Evolutionary conservation across 2,797 vertebrate genomes (phyloP).

Genomic region (Mormyrops boulengeri): DNA sequence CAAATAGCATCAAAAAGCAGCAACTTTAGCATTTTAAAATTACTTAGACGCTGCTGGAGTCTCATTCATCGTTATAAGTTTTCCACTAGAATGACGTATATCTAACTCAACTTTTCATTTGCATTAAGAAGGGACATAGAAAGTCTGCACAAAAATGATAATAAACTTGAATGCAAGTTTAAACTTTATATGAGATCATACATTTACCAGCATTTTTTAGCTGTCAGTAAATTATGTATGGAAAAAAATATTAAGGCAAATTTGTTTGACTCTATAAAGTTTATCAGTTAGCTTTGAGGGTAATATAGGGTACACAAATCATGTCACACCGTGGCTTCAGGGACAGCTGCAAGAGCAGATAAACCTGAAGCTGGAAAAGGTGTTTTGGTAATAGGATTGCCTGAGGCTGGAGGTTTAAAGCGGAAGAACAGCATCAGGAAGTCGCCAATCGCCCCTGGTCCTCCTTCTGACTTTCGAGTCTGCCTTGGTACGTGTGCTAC

Average conservation of each 20-base stretch:
- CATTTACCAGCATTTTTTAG: conserved; percentile 4
- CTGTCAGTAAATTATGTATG: background rate
- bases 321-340: conserved; percentile 44
- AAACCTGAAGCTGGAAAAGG: conserved; percentile 50
- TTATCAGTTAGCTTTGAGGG: conserved; percentile 19
- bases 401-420: conserved; percentile 50
- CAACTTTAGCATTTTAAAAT: background rate
- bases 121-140: background rate
- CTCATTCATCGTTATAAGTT: background rate
- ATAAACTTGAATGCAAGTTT: conserved; percentile 1
- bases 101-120: background rate
- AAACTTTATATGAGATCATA: conserved; percentile 8
- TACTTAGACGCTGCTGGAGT: background rate
- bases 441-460: conserved; percentile 35
- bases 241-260: background rate
- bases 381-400: conserved; percentile 58
- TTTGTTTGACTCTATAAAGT: background rate
- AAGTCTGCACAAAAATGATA: conserved; percentile 10
- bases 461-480: conserved; percentile 30
- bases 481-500: conserved; percentile 21
- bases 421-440: conserved; percentile 42
- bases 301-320: conserved; percentile 16
- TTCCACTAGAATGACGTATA: background rate
- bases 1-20: background rate
- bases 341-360: conserved; percentile 59